phyloP scores from a whole-genome alignment of 2,888 invertebrate species.

The Athripsodes cinereus region DNA sequence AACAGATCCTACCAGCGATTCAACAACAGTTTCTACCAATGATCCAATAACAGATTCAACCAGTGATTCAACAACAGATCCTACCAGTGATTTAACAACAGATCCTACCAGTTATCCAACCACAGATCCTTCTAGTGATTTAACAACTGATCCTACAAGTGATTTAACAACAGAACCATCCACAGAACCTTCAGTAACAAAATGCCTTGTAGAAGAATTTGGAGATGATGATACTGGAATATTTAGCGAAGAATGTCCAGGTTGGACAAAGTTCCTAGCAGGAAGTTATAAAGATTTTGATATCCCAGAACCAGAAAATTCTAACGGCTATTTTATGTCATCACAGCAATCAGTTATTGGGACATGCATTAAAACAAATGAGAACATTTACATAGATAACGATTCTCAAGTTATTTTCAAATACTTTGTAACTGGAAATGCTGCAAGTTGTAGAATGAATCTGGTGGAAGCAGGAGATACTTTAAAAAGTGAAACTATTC shows the following conservation, averaged over 20 bases:
- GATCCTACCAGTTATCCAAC: neutral
- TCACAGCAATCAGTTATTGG: neutral
- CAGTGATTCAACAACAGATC: neutral
- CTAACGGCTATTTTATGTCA: neutral
- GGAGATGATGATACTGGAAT: neutral
- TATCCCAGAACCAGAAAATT: neutral
- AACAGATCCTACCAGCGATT: neutral
- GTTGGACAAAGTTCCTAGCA: neutral
- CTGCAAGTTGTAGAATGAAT: neutral
- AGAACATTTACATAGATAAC: neutral
- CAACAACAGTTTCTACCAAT: neutral
- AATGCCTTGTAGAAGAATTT: neutral
- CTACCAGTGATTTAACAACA: neutral
- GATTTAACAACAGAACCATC: neutral
- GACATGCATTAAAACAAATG: neutral
- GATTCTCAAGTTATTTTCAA: neutral
- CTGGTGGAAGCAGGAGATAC: neutral
- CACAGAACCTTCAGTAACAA: neutral
- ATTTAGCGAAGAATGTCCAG: neutral
- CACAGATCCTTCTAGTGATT: neutral
- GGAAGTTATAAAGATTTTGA: neutral
- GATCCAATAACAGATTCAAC: neutral
- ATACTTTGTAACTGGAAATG: neutral
- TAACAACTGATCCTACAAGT: neutral
- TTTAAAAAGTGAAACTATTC: neutral